These are phyloP conservation scores for Cephus sareptanus DNA, from an alignment of 2,888 invertebrate genomes.

Conservation along the genomic window DNA sequence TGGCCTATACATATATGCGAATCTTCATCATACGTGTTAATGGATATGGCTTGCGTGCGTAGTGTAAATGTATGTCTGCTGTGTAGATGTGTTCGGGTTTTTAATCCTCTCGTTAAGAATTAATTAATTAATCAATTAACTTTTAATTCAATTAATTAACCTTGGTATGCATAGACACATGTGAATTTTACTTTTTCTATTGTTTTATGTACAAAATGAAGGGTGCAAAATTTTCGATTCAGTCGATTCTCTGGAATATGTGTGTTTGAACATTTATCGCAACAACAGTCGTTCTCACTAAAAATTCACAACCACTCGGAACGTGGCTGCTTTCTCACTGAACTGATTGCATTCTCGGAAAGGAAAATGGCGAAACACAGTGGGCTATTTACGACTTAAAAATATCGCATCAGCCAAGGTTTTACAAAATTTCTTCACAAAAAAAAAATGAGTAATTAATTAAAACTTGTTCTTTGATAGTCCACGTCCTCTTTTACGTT, in stretches of 20 bases:
- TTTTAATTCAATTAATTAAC: too few relatives aligned
- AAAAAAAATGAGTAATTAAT: background rate
- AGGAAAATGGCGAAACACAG: background rate
- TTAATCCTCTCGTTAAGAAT: background rate
- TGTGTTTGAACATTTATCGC: background rate
- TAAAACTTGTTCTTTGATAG: background rate
- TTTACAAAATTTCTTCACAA: background rate
- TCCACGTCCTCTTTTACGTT: background rate
- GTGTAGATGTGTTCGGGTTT: too few relatives aligned
- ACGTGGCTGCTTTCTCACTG: background rate
- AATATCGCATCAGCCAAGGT: background rate
- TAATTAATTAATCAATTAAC: background rate
- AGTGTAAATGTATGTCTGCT: too few relatives aligned
- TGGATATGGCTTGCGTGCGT: background rate
- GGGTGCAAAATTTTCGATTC: background rate
- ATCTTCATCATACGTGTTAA: too few relatives aligned
- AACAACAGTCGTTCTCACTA: background rate
- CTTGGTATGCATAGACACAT: background rate
- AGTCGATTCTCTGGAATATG: background rate
- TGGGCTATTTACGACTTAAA: background rate
- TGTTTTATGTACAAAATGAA: background rate
- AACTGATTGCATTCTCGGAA: background rate
- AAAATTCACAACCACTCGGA: background rate
- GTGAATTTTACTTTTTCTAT: background rate
- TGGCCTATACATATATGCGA: background rate